Evolutionary conservation across 2,888 invertebrate genomes (phyloP), one percentile per base, ranked within the genome.

Genomic region (Eupithecia centaureata): DNA sequence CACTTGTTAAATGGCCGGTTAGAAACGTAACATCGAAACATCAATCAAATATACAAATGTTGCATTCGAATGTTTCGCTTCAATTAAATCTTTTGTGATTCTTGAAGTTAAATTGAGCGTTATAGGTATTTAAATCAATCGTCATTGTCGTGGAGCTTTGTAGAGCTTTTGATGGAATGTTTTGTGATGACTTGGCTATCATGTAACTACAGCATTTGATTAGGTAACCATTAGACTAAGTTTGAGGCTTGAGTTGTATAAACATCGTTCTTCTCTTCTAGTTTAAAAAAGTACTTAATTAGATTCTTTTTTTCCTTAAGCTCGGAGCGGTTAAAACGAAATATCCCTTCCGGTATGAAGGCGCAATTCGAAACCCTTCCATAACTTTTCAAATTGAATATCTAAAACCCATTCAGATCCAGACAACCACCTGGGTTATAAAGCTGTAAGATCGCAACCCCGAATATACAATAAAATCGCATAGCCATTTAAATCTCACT

Each of bases 61-160:
- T 84, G 83, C 86, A 86, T 87, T 86, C 84, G 83, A 85, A 81
- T 77, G 86, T 91, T 90, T 87, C 88, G 83, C 88, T 88, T 88
- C 92, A 93, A 93, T 93, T 93, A 93, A 90, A 87, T 81, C 92
- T 89, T 93, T 93, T 93, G 92, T 92, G 82, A 83, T 86, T 84
- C 80, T 79, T 79, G 79, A 85, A 86, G 86, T 87, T 80, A 86
- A 90, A 91, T 92, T 91, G 87, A 90, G 67, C 63, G 62, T 67
- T 68, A 73, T 65, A 73, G 30, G 62, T 67, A 62, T 66, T 70
- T 54, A 66, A 69, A 61, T 47, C 66, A 61, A 71, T 70, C 68
- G 69, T 67, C 61, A 73, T 78, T 79, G 76, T 78, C 76, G 80
- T 84, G 80, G 81, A 79, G 83, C 77, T 80, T 80, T 85, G 79